Evolutionary conservation across 2,888 invertebrate genomes (phyloP), one percentile per base, ranked within the genome.

Genomic region (Schizaphis graminum): DNA sequence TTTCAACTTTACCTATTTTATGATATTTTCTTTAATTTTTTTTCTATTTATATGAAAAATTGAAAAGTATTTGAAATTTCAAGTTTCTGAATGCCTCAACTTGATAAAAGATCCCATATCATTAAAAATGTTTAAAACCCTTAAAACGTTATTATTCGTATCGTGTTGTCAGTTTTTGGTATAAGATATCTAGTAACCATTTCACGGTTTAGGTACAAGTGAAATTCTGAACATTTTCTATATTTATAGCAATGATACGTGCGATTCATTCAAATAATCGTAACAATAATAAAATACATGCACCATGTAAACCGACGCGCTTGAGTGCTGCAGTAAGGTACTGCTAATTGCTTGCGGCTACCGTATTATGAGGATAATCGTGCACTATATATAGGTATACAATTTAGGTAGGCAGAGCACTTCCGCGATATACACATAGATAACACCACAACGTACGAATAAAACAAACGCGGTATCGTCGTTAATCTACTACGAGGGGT

Each of bases 401-500:
- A 21, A 35, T 35, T 77, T 35, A 77, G 77, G 16, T 35, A 21
- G 77, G 35, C 35, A 35, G 7, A 35, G 3, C 21, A 35, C 41
- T 21, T 35, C 35, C 8, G 24, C n/a, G 85, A 35, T 44, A 24
- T 7, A 13, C 41, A 13, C 57, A 91, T 41, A 91, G 85, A 85
- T 57, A 57, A 85, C 86, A 47, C 91, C n/a, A 26, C 41, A 35
- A 41, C 86, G 61, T 49, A 90, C 41, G n/a, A 86, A 92, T 87
- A 92, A 88, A 92, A 92, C 92, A 88, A 92, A 7, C 21, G 57
- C 57, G 57, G n/a, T 67, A 89, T 93, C 92, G 56, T 92, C 92
- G 92, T 93, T 93, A 93, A 92, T 92, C 88, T 92, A 88, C 92
- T 53, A 77, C 67, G 49, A 35, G 7, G 77, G 77, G 35, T 16